These are phyloP conservation scores for Protobothrops mucrosquamatus DNA, from an alignment of 2,113 vertebrate genomes.

Conservation along the genomic window DNA sequence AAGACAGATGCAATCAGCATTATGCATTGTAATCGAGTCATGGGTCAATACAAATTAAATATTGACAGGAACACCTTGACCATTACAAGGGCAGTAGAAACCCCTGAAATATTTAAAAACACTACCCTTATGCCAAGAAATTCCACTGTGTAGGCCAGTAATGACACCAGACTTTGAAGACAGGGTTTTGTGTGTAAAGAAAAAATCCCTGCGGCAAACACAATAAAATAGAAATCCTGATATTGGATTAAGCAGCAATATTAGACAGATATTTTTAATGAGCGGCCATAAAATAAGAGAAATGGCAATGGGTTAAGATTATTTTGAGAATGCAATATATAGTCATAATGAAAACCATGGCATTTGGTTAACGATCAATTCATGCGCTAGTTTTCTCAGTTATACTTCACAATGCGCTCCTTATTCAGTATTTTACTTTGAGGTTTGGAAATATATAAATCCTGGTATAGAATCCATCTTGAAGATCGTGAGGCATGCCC, in stretches of 20 bases:
- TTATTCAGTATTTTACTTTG: background rate
- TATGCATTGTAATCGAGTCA: constrained; percentile 43
- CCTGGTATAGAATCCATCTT: background rate
- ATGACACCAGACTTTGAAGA: background rate
- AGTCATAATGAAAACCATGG: background rate
- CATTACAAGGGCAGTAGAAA: constrained; percentile 12
- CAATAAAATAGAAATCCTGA: background rate
- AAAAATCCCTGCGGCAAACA: constrained; percentile 1
- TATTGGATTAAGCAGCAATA: constrained; percentile 43
- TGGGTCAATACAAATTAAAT: constrained; percentile 60
- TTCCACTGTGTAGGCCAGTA: constrained; percentile 10
- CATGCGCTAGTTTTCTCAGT: background rate
- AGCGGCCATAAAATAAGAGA: constrained; percentile 15
- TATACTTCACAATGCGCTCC: background rate
- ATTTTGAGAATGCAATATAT: background rate
- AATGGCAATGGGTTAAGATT: background rate
- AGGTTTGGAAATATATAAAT: background rate
- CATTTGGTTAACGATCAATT: background rate
- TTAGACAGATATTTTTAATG: constrained; percentile 8
- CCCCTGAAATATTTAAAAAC: constrained; percentile 36
- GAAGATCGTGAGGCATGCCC: background rate
- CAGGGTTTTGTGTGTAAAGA: constrained; percentile 27
- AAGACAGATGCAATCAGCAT: constrained; percentile 50
- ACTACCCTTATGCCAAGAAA: constrained; percentile 26
- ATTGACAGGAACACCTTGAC: constrained; percentile 49